A percentile compares a stretch with the other conserved stretches of the same genome.
Evolutionary conservation across 2,797 vertebrate species (phyloP).

Genomic region (Lycodopsis pacificus): DNA sequence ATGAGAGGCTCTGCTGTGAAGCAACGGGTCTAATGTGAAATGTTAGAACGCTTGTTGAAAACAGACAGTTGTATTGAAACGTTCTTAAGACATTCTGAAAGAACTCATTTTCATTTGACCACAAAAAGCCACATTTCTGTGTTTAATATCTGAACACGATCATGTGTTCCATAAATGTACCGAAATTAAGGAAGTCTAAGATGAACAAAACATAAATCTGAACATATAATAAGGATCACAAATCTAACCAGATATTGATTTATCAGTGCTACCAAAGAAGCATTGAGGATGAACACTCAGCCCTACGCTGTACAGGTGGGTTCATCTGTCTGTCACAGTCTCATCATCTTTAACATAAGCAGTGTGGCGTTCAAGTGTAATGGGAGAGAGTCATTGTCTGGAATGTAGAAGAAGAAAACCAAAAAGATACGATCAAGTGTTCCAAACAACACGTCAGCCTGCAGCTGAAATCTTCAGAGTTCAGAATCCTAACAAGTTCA

Average conservation of each 20-base stretch:
- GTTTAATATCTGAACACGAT: background rate
- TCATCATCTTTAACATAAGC: slow-evolving; percentile 10
- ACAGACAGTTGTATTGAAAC: background rate
- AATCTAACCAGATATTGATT: background rate
- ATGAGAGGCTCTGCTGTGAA: background rate
- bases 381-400: background rate
- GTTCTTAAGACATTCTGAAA: slow-evolving; percentile 11
- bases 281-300: slow-evolving; percentile 4
- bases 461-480: slow-evolving; percentile 21
- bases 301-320: background rate
- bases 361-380: background rate
- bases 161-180: background rate
- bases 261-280: too few species aligned
- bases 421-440: background rate
- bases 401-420: slow-evolving; percentile 22
- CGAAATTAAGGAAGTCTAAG: background rate
- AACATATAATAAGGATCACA: slow-evolving; percentile 9
- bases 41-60: background rate
- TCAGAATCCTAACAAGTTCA: background rate
- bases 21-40: background rate
- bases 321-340: slow-evolving; percentile 43
- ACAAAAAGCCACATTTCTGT: background rate
- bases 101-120: background rate
- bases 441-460: slow-evolving; percentile 10
- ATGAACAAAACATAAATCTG: background rate